These are phyloP conservation scores for Danaus chrysippus DNA, from an alignment of 2,888 invertebrate species.

Conservation along the genomic window DNA sequence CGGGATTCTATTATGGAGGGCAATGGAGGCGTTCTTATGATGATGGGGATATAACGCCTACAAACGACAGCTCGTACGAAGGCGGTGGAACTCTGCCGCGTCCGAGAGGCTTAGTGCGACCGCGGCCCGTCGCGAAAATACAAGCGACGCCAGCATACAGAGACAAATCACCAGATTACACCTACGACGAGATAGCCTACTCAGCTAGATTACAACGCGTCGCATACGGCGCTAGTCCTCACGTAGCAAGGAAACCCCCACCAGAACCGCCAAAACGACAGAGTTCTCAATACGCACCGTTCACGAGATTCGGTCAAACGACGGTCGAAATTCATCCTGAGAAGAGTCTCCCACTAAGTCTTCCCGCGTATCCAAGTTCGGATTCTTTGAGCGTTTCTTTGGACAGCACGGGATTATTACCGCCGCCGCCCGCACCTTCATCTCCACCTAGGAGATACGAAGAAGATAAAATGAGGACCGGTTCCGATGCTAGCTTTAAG, in stretches of 20 bases:
- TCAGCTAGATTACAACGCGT: conserved; percentile 74
- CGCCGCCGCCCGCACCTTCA: conserved; percentile 83
- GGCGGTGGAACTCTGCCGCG: conserved; percentile 93
- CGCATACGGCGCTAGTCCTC: conserved; percentile 83
- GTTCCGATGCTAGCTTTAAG: conserved; percentile 91
- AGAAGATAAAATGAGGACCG: conserved; percentile 80
- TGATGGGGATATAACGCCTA: conserved; percentile 92
- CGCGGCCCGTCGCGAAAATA: conserved; percentile 89
- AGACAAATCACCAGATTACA: conserved; percentile 67
- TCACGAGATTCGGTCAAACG: conserved; percentile 76
- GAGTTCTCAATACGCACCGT: conserved; percentile 76
- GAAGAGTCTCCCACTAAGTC: conserved; percentile 79
- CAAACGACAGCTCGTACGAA: conserved; percentile 85
- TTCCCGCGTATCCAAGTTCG: conserved; percentile 82
- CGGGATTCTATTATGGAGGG: conserved; percentile 78
- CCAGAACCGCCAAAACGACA: conserved; percentile 90
- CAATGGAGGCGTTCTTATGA: conserved; percentile 90
- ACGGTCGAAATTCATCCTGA: conserved; percentile 80
- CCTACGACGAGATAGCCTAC: conserved; percentile 74
- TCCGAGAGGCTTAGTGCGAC: conserved; percentile 88
- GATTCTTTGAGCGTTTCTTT: conserved; percentile 81
- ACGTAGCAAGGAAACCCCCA: conserved; percentile 87
- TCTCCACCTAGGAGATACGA: conserved; percentile 79
- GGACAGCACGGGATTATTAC: conserved; percentile 81
- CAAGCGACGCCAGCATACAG: conserved; percentile 77